Evolutionary conservation across 1,140 invertebrate species (phyloP).

Genomic region (Neomicropteryx cornuta): DNA sequence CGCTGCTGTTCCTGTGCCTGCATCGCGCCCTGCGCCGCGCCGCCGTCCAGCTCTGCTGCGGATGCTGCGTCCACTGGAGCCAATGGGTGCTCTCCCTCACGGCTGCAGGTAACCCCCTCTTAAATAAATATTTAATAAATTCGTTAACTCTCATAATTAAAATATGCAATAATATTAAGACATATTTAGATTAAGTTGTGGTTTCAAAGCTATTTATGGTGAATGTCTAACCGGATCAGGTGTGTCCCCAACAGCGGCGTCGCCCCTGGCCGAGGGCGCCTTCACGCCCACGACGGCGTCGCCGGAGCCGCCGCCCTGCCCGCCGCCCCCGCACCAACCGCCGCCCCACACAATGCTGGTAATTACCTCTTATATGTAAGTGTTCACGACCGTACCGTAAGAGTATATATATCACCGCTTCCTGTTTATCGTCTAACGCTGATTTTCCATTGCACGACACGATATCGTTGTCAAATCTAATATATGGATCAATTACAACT

Average conservation of each 20-base stretch:
- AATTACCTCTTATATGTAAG: slow-evolving; percentile 61
- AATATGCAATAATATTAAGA: not conserved
- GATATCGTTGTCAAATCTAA: not conserved
- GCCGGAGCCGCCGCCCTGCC: slow-evolving; percentile 34
- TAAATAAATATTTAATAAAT: slow-evolving; percentile 3
- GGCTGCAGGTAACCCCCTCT: slow-evolving; percentile 28
- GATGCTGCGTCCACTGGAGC: slow-evolving; percentile 52
- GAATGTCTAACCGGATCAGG: slow-evolving; percentile 18
- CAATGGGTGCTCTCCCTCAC: slow-evolving; percentile 48
- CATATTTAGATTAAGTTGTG: not conserved
- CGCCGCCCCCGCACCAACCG: slow-evolving; percentile 24
- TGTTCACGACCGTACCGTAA: slow-evolving; percentile 40
- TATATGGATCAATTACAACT: not conserved
- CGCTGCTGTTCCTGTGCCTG: slow-evolving; percentile 66
- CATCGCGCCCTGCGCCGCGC: slow-evolving; percentile 64
- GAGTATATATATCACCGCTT: slow-evolving; percentile 28
- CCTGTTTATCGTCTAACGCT: slow-evolving; percentile 18
- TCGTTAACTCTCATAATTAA: slow-evolving; percentile 15
- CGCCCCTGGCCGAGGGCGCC: slow-evolving; percentile 31
- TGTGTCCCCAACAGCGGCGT: too few relatives aligned
- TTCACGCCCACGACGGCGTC: slow-evolving; percentile 32
- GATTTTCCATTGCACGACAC: not conserved
- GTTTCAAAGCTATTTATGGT: slow-evolving; percentile 18
- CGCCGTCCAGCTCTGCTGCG: slow-evolving; percentile 58
- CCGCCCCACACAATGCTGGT: slow-evolving; percentile 49